These are phyloP conservation scores for Phyllotreta striolata DNA, from an alignment of 2,888 invertebrate genomes.

Conservation along the genomic window DNA sequence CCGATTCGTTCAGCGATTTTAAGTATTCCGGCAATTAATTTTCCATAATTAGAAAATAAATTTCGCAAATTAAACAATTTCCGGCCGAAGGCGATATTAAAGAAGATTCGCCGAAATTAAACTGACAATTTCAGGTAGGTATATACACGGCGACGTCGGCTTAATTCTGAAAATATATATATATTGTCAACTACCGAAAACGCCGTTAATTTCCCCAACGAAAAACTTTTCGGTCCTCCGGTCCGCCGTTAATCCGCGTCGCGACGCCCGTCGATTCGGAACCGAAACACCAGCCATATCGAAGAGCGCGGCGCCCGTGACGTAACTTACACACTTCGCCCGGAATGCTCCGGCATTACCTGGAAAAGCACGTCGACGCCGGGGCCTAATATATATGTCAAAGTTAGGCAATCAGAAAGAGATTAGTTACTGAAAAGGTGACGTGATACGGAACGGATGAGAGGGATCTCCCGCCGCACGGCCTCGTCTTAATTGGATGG, in stretches of 20 bases:
- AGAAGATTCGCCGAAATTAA: background rate
- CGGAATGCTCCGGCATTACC: constrained; percentile 25
- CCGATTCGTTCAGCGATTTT: constrained; percentile 17
- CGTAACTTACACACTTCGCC: constrained; percentile 11
- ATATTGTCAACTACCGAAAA: too few species aligned
- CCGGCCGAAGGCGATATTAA: constrained; percentile 2
- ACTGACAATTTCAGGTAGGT: constrained; percentile 11
- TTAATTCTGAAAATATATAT: too few species aligned
- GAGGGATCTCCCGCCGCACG: constrained; percentile 35
- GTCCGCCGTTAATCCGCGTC: background rate
- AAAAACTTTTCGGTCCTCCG: background rate
- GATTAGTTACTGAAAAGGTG: constrained; percentile 58
- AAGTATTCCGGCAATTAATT: constrained; percentile 22
- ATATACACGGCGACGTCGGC: background rate
- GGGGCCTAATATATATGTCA: constrained; percentile 61
- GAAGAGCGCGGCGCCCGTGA: background rate
- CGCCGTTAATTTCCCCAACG: too few species aligned
- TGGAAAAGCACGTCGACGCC: constrained; percentile 46
- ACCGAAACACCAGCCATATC: background rate
- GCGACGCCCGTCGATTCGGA: constrained; percentile 5
- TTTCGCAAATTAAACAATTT: constrained; percentile 27
- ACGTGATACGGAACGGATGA: constrained; percentile 58
- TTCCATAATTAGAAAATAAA: constrained; percentile 25
- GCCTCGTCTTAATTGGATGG: constrained; percentile 28
- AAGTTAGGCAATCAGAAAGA: constrained; percentile 62